Percentiles rank a stretch among this genome's conserved stretches.
Conservation (phyloP, 1,140 invertebrate species). For the Myzus persicae region DNA sequence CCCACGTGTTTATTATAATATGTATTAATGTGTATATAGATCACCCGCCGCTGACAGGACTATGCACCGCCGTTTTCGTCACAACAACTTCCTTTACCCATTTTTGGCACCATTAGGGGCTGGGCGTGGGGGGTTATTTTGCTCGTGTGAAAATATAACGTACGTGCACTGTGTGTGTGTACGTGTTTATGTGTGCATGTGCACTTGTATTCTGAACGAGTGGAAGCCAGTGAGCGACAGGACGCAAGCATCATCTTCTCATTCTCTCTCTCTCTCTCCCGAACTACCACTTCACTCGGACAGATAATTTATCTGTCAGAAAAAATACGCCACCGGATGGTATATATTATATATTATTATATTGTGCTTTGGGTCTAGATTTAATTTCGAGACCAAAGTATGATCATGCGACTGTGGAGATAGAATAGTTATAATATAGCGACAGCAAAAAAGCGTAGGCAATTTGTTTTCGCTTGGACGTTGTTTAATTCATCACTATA, state of each 20-base stretch:
- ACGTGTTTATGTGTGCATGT: neutral
- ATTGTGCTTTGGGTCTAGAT: neutral
- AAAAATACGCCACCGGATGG: conserved; percentile 1
- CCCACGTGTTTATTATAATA: neutral
- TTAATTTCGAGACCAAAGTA: conserved; percentile 2
- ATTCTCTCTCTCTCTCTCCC: neutral
- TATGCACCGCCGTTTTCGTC: neutral
- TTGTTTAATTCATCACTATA: conserved; percentile 7
- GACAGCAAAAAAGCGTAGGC: neutral
- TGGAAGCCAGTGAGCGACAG: neutral
- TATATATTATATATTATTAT: conserved; percentile 24
- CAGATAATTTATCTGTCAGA: conserved; percentile 43
- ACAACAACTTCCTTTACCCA: neutral
- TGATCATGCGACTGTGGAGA: neutral
- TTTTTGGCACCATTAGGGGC: neutral
- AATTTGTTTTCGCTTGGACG: neutral
- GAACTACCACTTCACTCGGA: conserved; percentile 19
- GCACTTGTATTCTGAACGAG: conserved; percentile 20
- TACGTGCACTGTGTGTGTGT: neutral
- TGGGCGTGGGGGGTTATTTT: neutral
- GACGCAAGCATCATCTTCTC: neutral
- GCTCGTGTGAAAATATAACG: neutral
- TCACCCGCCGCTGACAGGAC: neutral
- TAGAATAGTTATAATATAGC: neutral
- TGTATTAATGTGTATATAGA: neutral